Conservation (phyloP, 2,888 invertebrate genomes). For the Epinotia nisella region DNA sequence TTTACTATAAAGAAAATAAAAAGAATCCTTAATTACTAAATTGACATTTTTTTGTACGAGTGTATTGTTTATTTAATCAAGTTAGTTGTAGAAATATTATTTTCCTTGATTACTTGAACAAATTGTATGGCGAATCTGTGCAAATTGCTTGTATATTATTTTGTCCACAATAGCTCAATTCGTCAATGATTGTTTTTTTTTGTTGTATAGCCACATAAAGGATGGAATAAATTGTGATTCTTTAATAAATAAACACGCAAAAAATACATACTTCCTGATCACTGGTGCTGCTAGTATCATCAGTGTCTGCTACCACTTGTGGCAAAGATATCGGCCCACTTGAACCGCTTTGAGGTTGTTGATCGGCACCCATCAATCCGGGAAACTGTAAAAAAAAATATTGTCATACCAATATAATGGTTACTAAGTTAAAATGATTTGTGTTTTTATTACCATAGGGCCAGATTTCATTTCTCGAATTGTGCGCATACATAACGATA, state of each 20-base stretch:
- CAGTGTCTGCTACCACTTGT: constrained; percentile 23
- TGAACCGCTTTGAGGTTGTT: not conserved
- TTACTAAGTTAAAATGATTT: not conserved
- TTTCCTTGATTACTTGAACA: too few species aligned
- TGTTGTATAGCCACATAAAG: too few species aligned
- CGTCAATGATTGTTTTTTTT: too few species aligned
- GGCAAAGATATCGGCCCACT: constrained; percentile 14
- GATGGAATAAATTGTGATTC: too few species aligned
- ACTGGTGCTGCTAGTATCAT: constrained; percentile 51
- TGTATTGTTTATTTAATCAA: not conserved
- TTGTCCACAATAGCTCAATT: too few species aligned
- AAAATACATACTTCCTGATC: constrained; percentile 52
- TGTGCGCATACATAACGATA: constrained; percentile 65
- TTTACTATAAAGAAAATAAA: too few species aligned
- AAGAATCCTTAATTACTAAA: too few species aligned
- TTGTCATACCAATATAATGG: not conserved
- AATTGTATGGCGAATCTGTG: too few species aligned
- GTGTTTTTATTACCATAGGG: constrained; percentile 51
- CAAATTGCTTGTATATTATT: too few species aligned
- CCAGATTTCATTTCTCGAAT: constrained; percentile 65
- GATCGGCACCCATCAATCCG: not conserved
- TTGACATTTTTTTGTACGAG: too few species aligned
- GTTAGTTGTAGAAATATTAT: not conserved
- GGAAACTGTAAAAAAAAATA: constrained; percentile 1
- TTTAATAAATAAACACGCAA: not conserved